A percentile compares a stretch with the other conserved stretches of the same genome.
phyloP scores from a whole-genome alignment of 2,113 vertebrate species.

The Buteo buteo region DNA sequence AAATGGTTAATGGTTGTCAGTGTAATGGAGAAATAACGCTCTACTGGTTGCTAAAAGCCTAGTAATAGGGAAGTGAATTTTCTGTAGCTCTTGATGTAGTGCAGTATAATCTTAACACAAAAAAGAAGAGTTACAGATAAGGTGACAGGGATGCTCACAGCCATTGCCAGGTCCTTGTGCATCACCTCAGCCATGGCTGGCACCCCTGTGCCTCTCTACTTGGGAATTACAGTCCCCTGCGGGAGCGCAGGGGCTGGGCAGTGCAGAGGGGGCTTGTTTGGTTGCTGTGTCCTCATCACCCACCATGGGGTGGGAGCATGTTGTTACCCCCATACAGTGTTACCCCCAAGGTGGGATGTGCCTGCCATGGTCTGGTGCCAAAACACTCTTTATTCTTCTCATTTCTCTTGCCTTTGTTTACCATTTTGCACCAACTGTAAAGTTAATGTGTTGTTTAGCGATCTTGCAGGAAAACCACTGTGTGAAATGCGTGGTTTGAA shows the following conservation, averaged over 20 bases:
- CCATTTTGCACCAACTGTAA: accelerated
- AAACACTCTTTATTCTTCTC: not conserved
- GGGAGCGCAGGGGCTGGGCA: accelerated
- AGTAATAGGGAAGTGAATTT: not conserved
- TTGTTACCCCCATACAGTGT: not conserved
- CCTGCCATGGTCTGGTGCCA: accelerated
- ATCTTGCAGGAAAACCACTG: not conserved
- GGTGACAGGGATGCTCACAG: not conserved
- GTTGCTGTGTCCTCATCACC: accelerated
- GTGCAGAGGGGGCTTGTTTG: accelerated
- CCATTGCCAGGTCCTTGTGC: not conserved
- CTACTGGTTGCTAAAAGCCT: not conserved
- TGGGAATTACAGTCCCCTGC: not conserved
- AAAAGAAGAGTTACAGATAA: not conserved
- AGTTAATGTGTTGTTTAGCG: no score
- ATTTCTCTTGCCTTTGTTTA: not conserved
- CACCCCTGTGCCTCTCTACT: accelerated
- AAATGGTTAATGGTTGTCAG: not conserved
- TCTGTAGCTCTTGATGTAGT: not conserved
- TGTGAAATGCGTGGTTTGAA: not conserved
- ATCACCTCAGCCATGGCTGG: accelerated
- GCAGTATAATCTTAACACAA: no score
- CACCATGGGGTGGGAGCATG: accelerated
- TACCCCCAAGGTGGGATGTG: not conserved
- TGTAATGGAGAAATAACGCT: not conserved